A percentile compares a stretch with the other conserved stretches of the same genome.
phyloP scores from a whole-genome alignment of 2,888 invertebrate genomes.

The Ennomos erosarius region DNA sequence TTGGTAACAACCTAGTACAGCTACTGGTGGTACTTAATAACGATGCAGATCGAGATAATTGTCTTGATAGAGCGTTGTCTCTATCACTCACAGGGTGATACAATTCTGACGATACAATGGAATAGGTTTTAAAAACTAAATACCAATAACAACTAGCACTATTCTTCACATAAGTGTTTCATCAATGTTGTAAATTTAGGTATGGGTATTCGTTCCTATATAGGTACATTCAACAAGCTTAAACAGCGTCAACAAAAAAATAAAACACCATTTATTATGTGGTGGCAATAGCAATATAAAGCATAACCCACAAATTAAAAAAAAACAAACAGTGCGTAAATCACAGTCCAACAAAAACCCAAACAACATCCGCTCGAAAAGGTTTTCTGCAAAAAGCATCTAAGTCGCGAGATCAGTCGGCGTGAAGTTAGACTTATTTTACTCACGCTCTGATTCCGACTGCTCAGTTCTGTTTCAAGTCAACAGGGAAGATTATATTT shows the following conservation, averaged over 20 bases:
- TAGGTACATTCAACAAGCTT: not conserved
- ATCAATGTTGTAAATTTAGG: too few species aligned
- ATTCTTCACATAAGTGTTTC: too few species aligned
- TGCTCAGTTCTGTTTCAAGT: slow-evolving; percentile 43
- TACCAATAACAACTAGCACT: too few species aligned
- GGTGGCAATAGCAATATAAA: not conserved
- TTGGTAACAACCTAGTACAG: slow-evolving; percentile 39
- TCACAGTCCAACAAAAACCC: slow-evolving; percentile 9
- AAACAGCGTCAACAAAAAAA: not conserved
- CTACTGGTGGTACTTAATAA: too few species aligned
- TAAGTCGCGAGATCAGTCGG: slow-evolving; percentile 47
- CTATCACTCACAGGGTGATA: too few species aligned
- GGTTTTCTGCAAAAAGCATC: slow-evolving; percentile 32
- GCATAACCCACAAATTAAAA: not conserved
- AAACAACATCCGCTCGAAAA: slow-evolving; percentile 20
- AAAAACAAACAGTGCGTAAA: slow-evolving; percentile 14
- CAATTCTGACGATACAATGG: too few species aligned
- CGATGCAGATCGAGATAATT: too few species aligned
- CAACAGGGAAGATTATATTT: slow-evolving; percentile 46
- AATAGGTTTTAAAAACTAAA: too few species aligned
- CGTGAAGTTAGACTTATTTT: slow-evolving; percentile 58
- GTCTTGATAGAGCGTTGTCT: too few species aligned
- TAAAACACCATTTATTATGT: not conserved
- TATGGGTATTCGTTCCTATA: too few species aligned
- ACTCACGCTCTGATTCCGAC: slow-evolving; percentile 59